phyloP scores from a whole-genome alignment of 2,797 vertebrate genomes.

The Gymnodraco acuticeps region DNA sequence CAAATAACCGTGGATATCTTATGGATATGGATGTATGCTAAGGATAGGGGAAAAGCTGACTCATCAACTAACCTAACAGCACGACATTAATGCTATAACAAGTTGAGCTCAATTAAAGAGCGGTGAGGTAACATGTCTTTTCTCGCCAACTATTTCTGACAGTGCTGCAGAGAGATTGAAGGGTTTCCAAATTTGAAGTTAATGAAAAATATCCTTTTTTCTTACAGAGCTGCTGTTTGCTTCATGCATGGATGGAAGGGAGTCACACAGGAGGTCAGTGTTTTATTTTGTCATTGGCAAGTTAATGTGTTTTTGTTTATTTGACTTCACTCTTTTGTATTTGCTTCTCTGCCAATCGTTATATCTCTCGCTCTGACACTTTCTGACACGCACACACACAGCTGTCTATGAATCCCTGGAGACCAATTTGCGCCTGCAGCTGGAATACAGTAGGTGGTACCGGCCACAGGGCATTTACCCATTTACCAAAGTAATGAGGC shows the following conservation, averaged over 20 bases:
- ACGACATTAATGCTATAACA: conserved; percentile 12
- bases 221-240: conserved; percentile 5
- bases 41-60: background rate
- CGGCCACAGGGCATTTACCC: conserved; percentile 82
- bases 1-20: background rate
- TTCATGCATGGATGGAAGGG: background rate
- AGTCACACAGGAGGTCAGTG: conserved; percentile 6
- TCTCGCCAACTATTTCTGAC: conserved; percentile 42
- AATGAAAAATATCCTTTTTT: conserved; percentile 7
- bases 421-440: conserved; percentile 81
- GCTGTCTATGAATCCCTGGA: conserved; percentile 67
- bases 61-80: background rate
- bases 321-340: conserved; percentile 49
- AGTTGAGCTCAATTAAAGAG: background rate
- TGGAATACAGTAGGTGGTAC: conserved; percentile 76
- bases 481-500: conserved; percentile 82
- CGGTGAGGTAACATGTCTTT: background rate
- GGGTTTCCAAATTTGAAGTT: conserved; percentile 20
- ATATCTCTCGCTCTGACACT: conserved; percentile 49
- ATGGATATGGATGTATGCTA: background rate
- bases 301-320: conserved; percentile 58
- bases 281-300: conserved; percentile 33
- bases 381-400: conserved; percentile 43
- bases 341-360: conserved; percentile 54
- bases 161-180: conserved; percentile 43